Conservation (phyloP, 2,888 invertebrate species). For the Mythimna ferrago region DNA sequence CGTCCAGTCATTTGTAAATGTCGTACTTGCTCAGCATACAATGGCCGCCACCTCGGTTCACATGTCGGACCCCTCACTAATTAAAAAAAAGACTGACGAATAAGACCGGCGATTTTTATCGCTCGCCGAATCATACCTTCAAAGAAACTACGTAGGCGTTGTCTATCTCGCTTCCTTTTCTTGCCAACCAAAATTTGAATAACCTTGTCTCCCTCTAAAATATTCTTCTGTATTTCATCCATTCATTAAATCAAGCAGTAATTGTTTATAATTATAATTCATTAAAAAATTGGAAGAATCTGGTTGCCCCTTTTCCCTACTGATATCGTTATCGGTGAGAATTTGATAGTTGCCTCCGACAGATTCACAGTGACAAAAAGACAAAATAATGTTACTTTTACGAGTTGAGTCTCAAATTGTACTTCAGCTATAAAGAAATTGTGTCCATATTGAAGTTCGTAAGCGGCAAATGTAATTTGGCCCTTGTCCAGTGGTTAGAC, state of each 20-base stretch:
- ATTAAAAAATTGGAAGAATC: constrained; percentile 82
- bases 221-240: constrained; percentile 77
- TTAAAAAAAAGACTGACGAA: constrained; percentile 90
- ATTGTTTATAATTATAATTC: constrained; percentile 90
- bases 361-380: constrained; percentile 48
- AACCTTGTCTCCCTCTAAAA: constrained; percentile 75
- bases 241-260: constrained; percentile 86
- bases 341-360: constrained; percentile 83
- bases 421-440: constrained; percentile 46
- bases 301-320: constrained; percentile 79
- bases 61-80: constrained; percentile 88
- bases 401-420: constrained; percentile 36
- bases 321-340: constrained; percentile 82
- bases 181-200: constrained; percentile 66
- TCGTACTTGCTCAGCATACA: constrained; percentile 86
- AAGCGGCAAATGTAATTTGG: constrained; percentile 59
- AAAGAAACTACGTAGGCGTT: constrained; percentile 88
- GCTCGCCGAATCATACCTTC: constrained; percentile 87
- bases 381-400: constrained; percentile 15
- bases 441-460: constrained; percentile 41
- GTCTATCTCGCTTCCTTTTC: constrained; percentile 80
- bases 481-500: constrained; percentile 67
- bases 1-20: constrained; percentile 82
- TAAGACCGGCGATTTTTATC: constrained; percentile 90
- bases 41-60: constrained; percentile 87